These are phyloP conservation scores for Chlorops oryzae DNA, from an alignment of 1,140 invertebrate species.

Conservation along the genomic window DNA sequence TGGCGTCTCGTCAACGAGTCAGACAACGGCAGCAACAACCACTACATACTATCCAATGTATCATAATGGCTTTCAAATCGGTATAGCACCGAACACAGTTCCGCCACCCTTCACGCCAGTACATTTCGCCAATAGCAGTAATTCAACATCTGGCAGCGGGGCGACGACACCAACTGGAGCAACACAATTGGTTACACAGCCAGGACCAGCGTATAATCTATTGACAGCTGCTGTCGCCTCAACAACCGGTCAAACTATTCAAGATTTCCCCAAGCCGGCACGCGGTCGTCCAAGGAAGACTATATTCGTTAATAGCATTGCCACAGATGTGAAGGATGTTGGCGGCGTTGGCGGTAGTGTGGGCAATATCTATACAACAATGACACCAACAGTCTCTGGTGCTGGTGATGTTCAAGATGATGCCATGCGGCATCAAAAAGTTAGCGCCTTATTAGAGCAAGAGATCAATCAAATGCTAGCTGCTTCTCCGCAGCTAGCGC, in stretches of 20 bases:
- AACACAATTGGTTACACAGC: not conserved
- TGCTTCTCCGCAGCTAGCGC: constrained; percentile 24
- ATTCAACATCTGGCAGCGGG: constrained; percentile 10
- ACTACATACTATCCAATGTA: constrained; percentile 46
- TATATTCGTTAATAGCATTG: constrained; percentile 5
- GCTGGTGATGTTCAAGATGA: constrained; percentile 12
- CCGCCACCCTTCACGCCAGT: constrained; percentile 44
- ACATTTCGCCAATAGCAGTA: constrained; percentile 35
- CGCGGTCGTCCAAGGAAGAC: constrained; percentile 39
- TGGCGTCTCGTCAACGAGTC: too few species aligned
- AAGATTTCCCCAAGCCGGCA: constrained; percentile 36
- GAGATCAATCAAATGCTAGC: constrained; percentile 43
- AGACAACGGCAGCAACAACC: constrained; percentile 16
- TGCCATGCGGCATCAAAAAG: constrained; percentile 21
- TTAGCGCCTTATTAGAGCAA: constrained; percentile 37
- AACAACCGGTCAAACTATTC: constrained; percentile 16
- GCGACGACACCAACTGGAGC: constrained; percentile 1
- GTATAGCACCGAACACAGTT: constrained; percentile 39
- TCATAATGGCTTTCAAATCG: constrained; percentile 45
- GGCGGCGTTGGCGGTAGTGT: not conserved
- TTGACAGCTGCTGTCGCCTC: constrained; percentile 19
- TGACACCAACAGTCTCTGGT: too few species aligned
- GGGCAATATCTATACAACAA: too few species aligned
- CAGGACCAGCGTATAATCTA: constrained; percentile 31
- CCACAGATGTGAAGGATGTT: not conserved